Evolutionary conservation across 2,888 invertebrate genomes (phyloP), one percentile per base, ranked within the genome.

Genomic region (Mimachlamys varia): DNA sequence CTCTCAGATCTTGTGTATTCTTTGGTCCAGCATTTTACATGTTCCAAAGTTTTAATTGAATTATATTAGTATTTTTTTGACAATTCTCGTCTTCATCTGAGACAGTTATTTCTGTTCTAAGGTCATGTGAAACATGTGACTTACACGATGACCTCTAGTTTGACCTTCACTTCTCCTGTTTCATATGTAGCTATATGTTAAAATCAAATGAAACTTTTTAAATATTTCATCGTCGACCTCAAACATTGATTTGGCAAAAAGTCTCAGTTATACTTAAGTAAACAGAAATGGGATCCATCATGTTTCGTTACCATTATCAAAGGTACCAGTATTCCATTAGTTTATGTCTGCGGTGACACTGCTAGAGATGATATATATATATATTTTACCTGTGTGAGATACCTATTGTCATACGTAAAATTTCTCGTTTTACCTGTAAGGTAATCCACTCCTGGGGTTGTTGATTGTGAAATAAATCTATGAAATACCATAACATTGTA

Each of bases 401-500:
- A 76, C 10, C 33, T 76, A 27, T 76, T 76, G 76, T 76, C 33
- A 13, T 33, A 76, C 76, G 33, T 76, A 76, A 33, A 27, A 1
- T 76, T 76, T 27, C 7, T 76, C 27, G 33, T 33, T 33, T 76
- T 33, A 76, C 76, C 76, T 76, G 27, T 76, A 76, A 76, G 76
- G 76, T 76, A 33, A 33, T 76, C 27, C 4, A 76, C 76, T 76
- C 7, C 27, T 76, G 12, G 76, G 76, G 76, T 76, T 76, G 76
- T 76, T 76, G 76, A 76, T 76, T 76, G 76, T 76, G 13, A 76
- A n/a, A 22, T 76, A 76, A 76, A 76, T 33, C 33, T 33, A 76
- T 76, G 76, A 76, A 76, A 76, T 76, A 76, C 76, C 76, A 76
- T 76, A 33, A 76, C 76, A 33, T 76, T 27, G 76, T 76, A 4